Base-by-base conservation (phyloP, 2,888 invertebrate species). In the Drosophila percnosoma region DNA sequence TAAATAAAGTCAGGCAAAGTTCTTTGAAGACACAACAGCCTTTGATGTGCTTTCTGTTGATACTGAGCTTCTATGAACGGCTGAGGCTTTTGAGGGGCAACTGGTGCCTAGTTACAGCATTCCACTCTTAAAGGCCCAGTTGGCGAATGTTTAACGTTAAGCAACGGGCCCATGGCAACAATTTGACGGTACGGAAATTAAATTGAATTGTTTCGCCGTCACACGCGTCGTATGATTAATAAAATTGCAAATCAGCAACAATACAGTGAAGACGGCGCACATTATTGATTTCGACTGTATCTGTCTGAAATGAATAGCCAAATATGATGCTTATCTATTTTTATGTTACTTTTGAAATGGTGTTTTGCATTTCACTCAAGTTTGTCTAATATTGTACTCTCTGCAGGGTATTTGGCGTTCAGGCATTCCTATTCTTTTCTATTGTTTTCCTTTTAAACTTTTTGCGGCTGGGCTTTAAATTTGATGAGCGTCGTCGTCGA, bases 171-270 rank as follows among this genome's bases (percentile, higher is more conserved):
- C 77, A 68, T 77, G 73, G 73, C 77, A 80, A 80, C 81, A 67
- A 62, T 65, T 62, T 76, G 29, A 51, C 36, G 18, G 18, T 36
- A 53, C 21, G 42, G 42, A 55, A 63, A 67, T 67, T 57, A 36
- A 53, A 29, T 60, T 49, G 21, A 68, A 10, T 51, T 76, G 49
- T 40, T 68, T 40, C 36, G 38, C 31, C 36, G 62, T 58, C 58
- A 66, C 68, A 73, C 66, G 64, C 53, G 73, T 58, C 64, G 68
- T 75, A 70, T 85, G 88, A 87, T 82, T 85, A 78, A 88, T 78
- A 64, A 75, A 78, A 73, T 45, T 63, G 42, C 8, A 31, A 18
- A 42, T 13, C 11, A 29, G 48, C 24, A 33, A 27, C 7, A 11
- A 29, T 13, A 40, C n/a, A 53, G 5, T 34, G 29, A 21, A 36